A percentile compares a stretch with the other conserved stretches of the same genome.
These are phyloP conservation scores for Gymnorhina tibicen DNA, from an alignment of 2,113 vertebrate species.

Conservation along the genomic window DNA sequence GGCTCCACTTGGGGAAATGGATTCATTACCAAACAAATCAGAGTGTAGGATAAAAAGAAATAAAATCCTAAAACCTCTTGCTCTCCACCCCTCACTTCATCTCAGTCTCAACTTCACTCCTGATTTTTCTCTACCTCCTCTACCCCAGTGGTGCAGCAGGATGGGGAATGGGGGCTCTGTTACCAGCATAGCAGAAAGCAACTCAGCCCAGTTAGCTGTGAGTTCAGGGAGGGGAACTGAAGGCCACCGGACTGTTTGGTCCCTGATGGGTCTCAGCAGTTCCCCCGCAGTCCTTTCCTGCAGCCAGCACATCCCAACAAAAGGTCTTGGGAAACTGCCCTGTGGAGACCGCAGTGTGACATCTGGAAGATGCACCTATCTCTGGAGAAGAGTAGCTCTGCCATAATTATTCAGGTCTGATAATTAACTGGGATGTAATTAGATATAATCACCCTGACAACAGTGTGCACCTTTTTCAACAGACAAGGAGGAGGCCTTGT, in stretches of 20 bases:
- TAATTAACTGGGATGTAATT: constrained; percentile 78
- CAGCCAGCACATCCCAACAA: not conserved
- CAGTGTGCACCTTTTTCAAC: constrained; percentile 66
- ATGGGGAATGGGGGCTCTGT: not conserved
- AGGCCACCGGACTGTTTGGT: not conserved
- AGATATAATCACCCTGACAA: constrained; percentile 76
- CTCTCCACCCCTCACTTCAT: not conserved
- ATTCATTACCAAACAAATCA: not conserved
- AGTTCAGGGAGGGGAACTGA: not conserved
- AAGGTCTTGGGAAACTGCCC: constrained; percentile 18
- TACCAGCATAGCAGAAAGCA: not conserved
- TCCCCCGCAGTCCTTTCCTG: not conserved
- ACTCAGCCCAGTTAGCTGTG: not conserved
- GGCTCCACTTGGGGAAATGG: not conserved
- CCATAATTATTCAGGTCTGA: constrained; percentile 72
- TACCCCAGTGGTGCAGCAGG: not conserved
- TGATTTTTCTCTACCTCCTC: not conserved
- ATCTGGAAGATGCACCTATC: constrained; percentile 67
- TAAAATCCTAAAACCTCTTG: not conserved
- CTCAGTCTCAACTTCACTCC: not conserved
- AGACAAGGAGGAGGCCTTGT: constrained; percentile 64
- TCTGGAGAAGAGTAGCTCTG: constrained; percentile 28
- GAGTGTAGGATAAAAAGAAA: not conserved
- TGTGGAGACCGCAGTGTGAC: not conserved
- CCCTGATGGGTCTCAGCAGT: not conserved